These are phyloP conservation scores for Bos javanicus DNA, from an alignment of 2,113 vertebrate species.

Conservation along the genomic window DNA sequence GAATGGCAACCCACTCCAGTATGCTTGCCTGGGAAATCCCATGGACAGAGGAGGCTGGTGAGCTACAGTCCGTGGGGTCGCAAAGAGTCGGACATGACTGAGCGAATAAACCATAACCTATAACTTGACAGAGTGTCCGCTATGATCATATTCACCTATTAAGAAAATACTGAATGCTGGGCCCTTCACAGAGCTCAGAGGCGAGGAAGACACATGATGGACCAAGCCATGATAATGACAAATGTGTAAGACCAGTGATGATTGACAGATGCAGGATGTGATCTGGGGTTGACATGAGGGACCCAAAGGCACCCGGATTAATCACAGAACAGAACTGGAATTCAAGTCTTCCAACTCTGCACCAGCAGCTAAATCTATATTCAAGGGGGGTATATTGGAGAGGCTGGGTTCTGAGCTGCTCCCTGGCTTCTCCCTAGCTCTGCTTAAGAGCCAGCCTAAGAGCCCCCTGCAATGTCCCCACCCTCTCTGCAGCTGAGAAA, in stretches of 20 bases:
- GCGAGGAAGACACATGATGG: accelerated
- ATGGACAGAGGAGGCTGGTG: not conserved
- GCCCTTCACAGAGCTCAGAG: not conserved
- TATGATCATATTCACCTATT: not conserved
- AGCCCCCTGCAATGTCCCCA: accelerated
- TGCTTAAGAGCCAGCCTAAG: not conserved
- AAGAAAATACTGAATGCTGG: not conserved
- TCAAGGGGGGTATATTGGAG: not conserved
- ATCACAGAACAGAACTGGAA: not conserved
- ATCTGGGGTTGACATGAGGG: accelerated
- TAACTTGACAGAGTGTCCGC: accelerated
- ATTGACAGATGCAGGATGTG: not conserved
- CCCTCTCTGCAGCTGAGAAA: not conserved
- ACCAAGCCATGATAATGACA: not conserved
- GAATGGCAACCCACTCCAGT: not conserved
- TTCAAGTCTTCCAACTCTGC: not conserved
- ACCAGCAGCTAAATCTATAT: too few relatives aligned
- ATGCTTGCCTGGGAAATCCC: not conserved
- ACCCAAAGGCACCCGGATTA: accelerated
- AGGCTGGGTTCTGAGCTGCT: not conserved
- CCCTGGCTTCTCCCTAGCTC: not conserved
- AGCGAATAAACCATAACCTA: not conserved
- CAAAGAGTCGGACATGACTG: not conserved
- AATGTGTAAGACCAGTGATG: not conserved
- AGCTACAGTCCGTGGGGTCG: not conserved